Percentiles rank a stretch among this genome's conserved stretches.
Conservation (phyloP, 2,113 vertebrate genomes). For the Lycocorax pyrrhopterus region DNA sequence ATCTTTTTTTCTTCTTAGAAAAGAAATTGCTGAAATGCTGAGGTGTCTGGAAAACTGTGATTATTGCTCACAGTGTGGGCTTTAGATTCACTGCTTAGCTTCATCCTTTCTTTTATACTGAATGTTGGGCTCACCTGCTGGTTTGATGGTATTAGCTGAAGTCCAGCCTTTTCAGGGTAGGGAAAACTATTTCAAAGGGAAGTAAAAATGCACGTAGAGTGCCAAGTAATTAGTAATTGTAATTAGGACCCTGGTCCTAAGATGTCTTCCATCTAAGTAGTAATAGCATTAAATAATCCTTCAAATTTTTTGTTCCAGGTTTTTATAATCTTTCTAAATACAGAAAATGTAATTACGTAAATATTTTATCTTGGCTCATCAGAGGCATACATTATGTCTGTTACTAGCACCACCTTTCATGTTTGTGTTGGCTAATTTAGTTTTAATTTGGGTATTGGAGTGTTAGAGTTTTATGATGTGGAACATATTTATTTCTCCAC, state of each 20-base stretch:
- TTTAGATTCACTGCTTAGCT: not conserved
- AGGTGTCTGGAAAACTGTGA: slow-evolving; percentile 4
- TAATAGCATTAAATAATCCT: not conserved
- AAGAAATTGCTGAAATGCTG: not conserved
- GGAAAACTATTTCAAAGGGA: not conserved
- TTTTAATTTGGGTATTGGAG: not conserved
- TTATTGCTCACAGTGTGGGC: slow-evolving; percentile 6
- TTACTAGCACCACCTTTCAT: not conserved
- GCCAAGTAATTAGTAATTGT: slow-evolving; percentile 8
- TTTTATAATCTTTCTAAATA: not conserved
- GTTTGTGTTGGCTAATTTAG: slow-evolving; percentile 11
- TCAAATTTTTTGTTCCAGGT: not conserved
- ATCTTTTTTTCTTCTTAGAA: not conserved
- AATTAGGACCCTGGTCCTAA: not conserved
- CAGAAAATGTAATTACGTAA: not conserved
- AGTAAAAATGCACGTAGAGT: not conserved
- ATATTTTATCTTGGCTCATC: not conserved
- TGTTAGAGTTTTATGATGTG: not conserved
- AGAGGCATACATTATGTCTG: not conserved
- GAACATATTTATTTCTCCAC: not conserved
- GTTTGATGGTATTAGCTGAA: not conserved
- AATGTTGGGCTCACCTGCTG: not conserved
- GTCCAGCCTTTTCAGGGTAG: not conserved
- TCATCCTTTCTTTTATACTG: not conserved
- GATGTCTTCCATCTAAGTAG: not conserved